These are phyloP conservation scores for Girardia tigrina DNA, from an alignment of 2,888 invertebrate genomes.

Conservation along the genomic window DNA sequence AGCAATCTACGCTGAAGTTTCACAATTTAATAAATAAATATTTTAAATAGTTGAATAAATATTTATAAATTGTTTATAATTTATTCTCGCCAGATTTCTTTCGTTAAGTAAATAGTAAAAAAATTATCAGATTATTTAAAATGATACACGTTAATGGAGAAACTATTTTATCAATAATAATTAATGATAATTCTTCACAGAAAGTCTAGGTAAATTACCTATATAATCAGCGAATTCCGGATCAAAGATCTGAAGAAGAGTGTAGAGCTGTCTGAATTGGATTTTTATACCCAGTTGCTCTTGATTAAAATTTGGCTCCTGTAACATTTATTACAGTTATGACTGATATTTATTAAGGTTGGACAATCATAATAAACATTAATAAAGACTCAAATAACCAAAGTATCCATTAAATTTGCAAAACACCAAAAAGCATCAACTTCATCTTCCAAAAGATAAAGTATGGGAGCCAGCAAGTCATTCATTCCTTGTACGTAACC, in stretches of 20 bases:
- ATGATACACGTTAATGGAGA: too few species aligned
- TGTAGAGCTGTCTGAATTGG: conserved; percentile 34
- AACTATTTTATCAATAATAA: too few species aligned
- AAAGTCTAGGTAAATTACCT: too few species aligned
- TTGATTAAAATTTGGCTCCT: conserved; percentile 73
- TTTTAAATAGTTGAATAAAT: too few species aligned
- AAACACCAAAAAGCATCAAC: conserved; percentile 98
- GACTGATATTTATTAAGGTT: neutral
- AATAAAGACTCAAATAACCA: conserved; percentile 60
- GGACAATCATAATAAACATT: neutral
- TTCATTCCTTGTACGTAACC: conserved; percentile 80
- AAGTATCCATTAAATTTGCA: conserved; percentile 85
- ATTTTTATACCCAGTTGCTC: conserved; percentile 42
- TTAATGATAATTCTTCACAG: too few species aligned
- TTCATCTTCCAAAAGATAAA: conserved; percentile 75
- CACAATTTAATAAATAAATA: too few species aligned
- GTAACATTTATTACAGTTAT: neutral
- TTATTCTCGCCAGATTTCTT: too few species aligned
- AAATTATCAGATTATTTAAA: too few species aligned
- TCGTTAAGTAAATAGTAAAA: too few species aligned
- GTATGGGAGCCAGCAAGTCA: conserved; percentile 78
- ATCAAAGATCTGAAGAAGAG: conserved; percentile 28
- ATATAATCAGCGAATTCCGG: conserved; percentile 37
- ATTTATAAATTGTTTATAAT: too few species aligned
- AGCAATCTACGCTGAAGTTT: too few species aligned